These are phyloP conservation scores for Anguilla megastoma DNA, from an alignment of 2,797 vertebrate genomes.

Conservation along the genomic window DNA sequence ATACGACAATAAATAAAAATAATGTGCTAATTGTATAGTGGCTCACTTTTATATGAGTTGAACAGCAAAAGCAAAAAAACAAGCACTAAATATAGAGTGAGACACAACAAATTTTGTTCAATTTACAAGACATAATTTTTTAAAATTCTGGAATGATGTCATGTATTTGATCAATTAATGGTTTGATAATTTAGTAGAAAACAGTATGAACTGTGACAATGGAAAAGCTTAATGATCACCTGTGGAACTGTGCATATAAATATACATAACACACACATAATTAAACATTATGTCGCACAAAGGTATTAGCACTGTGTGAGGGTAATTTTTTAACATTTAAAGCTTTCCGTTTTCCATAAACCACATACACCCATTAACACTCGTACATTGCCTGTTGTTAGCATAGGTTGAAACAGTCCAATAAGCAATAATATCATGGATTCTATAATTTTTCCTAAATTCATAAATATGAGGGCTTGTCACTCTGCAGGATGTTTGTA, in stretches of 20 bases:
- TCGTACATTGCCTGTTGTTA: slow-evolving; percentile 71
- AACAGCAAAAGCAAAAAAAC: too few relatives aligned
- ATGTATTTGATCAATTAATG: too few relatives aligned
- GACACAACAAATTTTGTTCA: too few relatives aligned
- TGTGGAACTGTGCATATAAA: neutral
- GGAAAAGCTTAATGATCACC: neutral
- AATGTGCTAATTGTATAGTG: too few relatives aligned
- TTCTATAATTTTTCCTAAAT: slow-evolving; percentile 57
- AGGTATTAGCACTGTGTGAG: slow-evolving; percentile 74
- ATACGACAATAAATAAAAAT: too few relatives aligned
- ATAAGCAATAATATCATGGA: slow-evolving; percentile 62
- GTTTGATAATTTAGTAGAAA: too few relatives aligned
- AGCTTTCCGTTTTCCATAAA: slow-evolving; percentile 80
- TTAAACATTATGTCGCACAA: neutral
- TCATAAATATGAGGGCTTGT: slow-evolving; percentile 60
- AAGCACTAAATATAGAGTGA: too few relatives aligned
- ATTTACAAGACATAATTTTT: too few relatives aligned
- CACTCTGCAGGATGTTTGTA: slow-evolving; percentile 46
- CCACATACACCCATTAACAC: slow-evolving; percentile 71
- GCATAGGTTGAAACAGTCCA: slow-evolving; percentile 65
- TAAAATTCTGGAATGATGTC: too few relatives aligned
- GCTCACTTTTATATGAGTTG: too few relatives aligned
- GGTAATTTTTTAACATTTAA: slow-evolving; percentile 74
- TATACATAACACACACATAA: neutral
- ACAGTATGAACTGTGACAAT: too few relatives aligned